These are phyloP conservation scores for Amorpha juglandis DNA, from an alignment of 2,888 invertebrate genomes.

Conservation along the genomic window DNA sequence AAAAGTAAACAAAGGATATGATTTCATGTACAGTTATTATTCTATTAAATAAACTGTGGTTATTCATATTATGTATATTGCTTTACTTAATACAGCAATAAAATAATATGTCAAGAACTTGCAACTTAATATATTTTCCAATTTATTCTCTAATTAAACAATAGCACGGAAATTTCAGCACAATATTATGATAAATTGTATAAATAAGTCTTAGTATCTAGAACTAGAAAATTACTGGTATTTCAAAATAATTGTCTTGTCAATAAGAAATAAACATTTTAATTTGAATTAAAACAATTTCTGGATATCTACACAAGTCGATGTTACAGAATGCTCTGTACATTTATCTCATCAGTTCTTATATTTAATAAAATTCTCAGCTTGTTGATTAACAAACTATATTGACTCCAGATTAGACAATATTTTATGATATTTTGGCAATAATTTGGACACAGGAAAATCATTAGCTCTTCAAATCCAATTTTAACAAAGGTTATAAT, in stretches of 20 bases:
- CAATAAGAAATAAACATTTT: no score
- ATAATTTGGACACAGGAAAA: neutral
- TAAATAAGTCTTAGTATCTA: neutral
- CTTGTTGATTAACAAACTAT: neutral
- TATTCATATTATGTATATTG: neutral
- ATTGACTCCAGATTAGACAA: neutral
- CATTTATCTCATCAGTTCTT: neutral
- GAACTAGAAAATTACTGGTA: no score
- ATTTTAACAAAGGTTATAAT: neutral
- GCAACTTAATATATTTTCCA: conserved; percentile 14
- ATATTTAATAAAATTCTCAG: neutral
- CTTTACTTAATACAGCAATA: neutral
- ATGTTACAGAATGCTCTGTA: neutral
- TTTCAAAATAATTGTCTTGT: no score
- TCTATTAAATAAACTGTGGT: neutral
- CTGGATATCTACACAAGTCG: neutral
- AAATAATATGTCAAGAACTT: neutral
- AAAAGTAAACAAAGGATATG: neutral
- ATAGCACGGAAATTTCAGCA: conserved; percentile 22
- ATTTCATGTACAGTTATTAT: neutral
- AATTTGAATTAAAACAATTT: neutral
- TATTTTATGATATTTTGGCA: neutral
- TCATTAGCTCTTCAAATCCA: neutral
- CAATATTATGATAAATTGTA: neutral
- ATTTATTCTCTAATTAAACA: conserved; percentile 1